Evolutionary conservation across 2,888 invertebrate genomes (phyloP), one percentile per base, ranked within the genome.

Genomic region (Herminia tarsipennalis): DNA sequence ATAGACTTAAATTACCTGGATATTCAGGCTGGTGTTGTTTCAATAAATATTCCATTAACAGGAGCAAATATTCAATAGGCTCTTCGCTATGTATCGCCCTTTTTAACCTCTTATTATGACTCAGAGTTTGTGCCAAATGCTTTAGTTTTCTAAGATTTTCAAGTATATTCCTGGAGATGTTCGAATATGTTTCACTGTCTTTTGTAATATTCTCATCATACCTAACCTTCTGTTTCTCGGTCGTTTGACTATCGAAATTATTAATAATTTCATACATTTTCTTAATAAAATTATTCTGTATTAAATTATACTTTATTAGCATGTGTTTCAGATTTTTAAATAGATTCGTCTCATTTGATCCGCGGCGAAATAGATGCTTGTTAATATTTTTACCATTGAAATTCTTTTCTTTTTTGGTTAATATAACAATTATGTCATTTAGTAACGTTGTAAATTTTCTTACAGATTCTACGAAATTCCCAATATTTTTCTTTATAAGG

Each of bases 11-110:
- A n/a, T 45, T 73, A 88, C 88, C 83, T 78, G 81, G 83, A 25
- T 37, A 34, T 78, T 64, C 27, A 75, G 72, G 78, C 33, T 71
- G 67, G 20, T 78, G 82, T 28, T 81, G 76, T 55, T 81, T 85
- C 4, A 87, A 42, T 42, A 89, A 63, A 63, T 82, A 85, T 52
- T 89, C 86, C 82, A 89, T 87, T 28, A 89, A 56, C 47, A 75
- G 68, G 32, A 89, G 58, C 32, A 89, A 56, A 63, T 87, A 88
- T 42, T 87, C 86, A 38, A 86, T 55, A 13, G 81, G 70, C 33
- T 80, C 75, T 8, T 81, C 76, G 16, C 79, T 74, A 43, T 54
- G 68, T 38, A 50, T 17, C 3, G 75, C 57, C 50, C 88, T 77
- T 58, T 84, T 88, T 12, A 4, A 27, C 24, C 47, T 58, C 29